Evolutionary conservation across 2,797 vertebrate genomes (phyloP).

Genomic region (Pelochelys cantorii): DNA sequence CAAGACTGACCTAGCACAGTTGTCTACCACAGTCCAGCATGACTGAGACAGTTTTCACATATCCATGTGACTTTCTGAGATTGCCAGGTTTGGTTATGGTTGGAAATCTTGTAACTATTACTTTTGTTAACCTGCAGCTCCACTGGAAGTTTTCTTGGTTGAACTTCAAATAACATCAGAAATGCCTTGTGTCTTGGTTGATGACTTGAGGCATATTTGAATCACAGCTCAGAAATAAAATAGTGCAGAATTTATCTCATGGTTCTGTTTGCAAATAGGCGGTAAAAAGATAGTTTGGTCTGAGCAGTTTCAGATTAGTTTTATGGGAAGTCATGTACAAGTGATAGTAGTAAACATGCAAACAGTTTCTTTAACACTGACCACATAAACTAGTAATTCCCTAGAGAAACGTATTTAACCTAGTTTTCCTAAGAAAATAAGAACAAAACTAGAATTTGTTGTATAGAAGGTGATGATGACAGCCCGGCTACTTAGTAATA

Average conservation of each 20-base stretch:
- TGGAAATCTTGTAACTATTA: background rate
- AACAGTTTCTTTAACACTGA: background rate
- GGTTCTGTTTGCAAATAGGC: background rate
- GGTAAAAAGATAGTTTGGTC: background rate
- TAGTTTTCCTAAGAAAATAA: background rate
- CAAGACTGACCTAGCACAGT: conserved; percentile 63
- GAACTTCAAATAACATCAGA: conserved; percentile 59
- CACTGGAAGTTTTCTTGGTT: background rate
- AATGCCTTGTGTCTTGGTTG: conserved; percentile 2
- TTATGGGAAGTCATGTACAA: background rate
- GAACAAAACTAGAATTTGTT: background rate
- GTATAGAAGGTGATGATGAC: background rate
- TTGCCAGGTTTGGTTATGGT: conserved; percentile 65
- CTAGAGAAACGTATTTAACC: background rate
- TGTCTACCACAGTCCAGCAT: conserved; percentile 47
- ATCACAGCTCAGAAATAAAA: background rate
- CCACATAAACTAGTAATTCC: background rate
- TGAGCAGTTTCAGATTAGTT: background rate
- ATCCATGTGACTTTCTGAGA: conserved; percentile 65
- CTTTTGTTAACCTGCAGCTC: conserved; percentile 45
- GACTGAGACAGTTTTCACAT: conserved; percentile 32
- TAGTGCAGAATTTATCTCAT: rapidly evolving
- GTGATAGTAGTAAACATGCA: background rate
- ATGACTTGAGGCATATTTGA: conserved; percentile 10
- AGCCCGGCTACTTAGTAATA: background rate